These are phyloP conservation scores for Nixonia krombeini DNA, from an alignment of 1,140 invertebrate species.

Conservation along the genomic window DNA sequence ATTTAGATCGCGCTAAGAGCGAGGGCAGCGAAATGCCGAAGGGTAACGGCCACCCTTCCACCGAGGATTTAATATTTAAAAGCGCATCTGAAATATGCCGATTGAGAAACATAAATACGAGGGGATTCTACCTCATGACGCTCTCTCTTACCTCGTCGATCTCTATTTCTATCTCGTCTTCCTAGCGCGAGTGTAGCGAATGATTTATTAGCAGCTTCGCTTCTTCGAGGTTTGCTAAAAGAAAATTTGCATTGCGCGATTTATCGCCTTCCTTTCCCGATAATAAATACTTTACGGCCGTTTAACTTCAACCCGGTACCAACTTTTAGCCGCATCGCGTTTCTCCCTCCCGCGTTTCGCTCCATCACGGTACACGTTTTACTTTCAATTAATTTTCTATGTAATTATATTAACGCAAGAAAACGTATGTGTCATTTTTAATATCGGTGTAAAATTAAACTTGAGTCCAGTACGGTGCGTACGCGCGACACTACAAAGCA, in stretches of 20 bases:
- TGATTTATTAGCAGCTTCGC: slow-evolving; percentile 55
- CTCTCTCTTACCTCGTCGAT: slow-evolving; percentile 38
- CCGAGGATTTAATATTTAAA: slow-evolving; percentile 63
- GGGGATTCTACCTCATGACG: slow-evolving; percentile 32
- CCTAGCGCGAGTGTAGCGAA: slow-evolving; percentile 41
- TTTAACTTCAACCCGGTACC: too few relatives aligned
- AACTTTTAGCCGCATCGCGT: too few relatives aligned
- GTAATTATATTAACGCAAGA: too few relatives aligned
- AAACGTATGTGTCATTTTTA: too few relatives aligned
- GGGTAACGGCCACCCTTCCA: slow-evolving; percentile 45
- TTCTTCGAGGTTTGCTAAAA: slow-evolving; percentile 31
- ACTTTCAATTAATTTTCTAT: too few relatives aligned
- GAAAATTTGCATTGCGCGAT: slow-evolving; percentile 43
- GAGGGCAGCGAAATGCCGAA: slow-evolving; percentile 42
- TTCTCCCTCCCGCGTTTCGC: too few relatives aligned
- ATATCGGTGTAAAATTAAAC: too few relatives aligned
- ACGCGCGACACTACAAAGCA: too few relatives aligned
- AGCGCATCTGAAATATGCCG: slow-evolving; percentile 68
- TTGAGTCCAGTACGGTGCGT: too few relatives aligned
- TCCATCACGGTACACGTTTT: too few relatives aligned
- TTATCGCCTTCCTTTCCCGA: too few relatives aligned
- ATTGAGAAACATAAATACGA: slow-evolving; percentile 67
- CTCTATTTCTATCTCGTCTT: slow-evolving; percentile 36
- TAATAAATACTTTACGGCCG: too few relatives aligned
- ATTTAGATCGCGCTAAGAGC: slow-evolving; percentile 46